Percentiles rank a stretch among this genome's conserved stretches.
These are phyloP conservation scores for Hypothenemus hampei DNA, from an alignment of 1,140 invertebrate genomes.

Conservation along the genomic window DNA sequence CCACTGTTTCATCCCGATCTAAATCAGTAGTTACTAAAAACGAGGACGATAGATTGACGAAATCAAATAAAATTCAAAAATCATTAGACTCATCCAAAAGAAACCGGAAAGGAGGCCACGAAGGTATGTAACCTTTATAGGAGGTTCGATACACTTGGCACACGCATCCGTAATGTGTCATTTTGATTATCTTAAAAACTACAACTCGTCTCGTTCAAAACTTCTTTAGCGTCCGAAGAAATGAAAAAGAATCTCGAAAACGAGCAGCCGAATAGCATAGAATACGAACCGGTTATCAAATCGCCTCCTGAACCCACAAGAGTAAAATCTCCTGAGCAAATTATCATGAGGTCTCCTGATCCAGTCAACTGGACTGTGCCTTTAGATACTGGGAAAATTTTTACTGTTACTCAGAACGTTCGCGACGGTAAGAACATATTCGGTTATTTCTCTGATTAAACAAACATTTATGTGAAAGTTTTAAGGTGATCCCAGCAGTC, in stretches of 20 bases:
- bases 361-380: conserved; percentile 93
- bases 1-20: conserved; percentile 46
- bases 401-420: conserved; percentile 87
- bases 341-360: conserved; percentile 84
- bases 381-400: conserved; percentile 86
- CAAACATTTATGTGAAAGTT: conserved; percentile 1
- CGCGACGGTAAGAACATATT: conserved; percentile 62
- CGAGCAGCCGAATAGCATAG: conserved; percentile 45
- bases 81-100: conserved; percentile 38
- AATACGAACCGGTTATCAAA: conserved; percentile 72
- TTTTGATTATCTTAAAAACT: neutral
- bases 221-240: conserved; percentile 30
- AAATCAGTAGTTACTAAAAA: conserved; percentile 45
- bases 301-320: conserved; percentile 85
- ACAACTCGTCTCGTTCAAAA: neutral
- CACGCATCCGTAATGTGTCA: conserved; percentile 29
- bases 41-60: conserved; percentile 44
- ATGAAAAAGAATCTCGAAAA: conserved; percentile 48
- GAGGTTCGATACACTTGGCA: conserved; percentile 43
- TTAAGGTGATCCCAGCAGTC: conserved; percentile 45
- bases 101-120: conserved; percentile 40
- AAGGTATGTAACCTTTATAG: conserved; percentile 39
- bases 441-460: neutral
- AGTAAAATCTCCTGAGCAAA: conserved; percentile 88
- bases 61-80: conserved; percentile 44